phyloP scores from a whole-genome alignment of 2,888 invertebrate genomes.

The Epistrophe eligans region DNA sequence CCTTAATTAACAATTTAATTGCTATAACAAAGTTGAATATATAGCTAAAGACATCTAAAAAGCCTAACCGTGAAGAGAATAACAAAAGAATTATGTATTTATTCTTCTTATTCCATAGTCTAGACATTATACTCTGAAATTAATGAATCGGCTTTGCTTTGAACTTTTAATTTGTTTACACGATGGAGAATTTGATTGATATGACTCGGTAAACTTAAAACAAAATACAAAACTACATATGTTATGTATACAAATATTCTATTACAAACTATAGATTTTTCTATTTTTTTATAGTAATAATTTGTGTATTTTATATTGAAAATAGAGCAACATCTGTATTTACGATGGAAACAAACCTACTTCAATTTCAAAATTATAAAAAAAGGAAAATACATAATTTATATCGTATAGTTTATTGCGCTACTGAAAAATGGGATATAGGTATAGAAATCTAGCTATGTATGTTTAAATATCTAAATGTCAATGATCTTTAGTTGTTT shows the following conservation, averaged over 20 bases:
- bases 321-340: background rate
- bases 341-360: background rate
- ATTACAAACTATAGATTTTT: constrained; percentile 1
- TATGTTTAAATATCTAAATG: background rate
- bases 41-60: background rate
- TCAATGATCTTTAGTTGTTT: background rate
- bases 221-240: background rate
- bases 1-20: constrained; percentile 1
- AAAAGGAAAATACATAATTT: background rate
- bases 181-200: background rate
- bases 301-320: constrained; percentile 10
- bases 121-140: constrained; percentile 1
- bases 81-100: background rate
- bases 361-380: background rate
- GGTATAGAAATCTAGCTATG: no score
- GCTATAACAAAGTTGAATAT: background rate
- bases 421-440: background rate
- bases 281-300: background rate
- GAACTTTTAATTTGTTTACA: constrained; percentile 23
- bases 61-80: constrained; percentile 14
- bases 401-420: background rate
- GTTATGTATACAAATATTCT: background rate
- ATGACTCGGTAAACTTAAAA: constrained; percentile 1
- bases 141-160: background rate
- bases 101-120: background rate